Conservation (phyloP, 2,888 invertebrate species). For the Drosophila percnosoma region DNA sequence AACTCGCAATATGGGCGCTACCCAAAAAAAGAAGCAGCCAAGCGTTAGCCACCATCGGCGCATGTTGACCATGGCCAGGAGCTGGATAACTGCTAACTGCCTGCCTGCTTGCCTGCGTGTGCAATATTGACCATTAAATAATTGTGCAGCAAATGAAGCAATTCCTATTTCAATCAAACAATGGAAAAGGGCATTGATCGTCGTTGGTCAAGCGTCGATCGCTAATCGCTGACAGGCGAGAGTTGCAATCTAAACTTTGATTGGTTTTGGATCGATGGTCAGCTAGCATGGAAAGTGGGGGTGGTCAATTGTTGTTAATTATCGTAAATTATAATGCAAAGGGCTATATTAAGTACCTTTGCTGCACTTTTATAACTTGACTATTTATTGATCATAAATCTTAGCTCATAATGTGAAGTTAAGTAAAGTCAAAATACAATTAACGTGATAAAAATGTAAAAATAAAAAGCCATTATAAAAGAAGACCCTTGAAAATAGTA, state of each 20-base stretch:
- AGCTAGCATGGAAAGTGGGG: slow-evolving; percentile 48
- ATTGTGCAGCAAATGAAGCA: slow-evolving; percentile 52
- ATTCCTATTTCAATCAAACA: slow-evolving; percentile 33
- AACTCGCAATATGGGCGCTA: slow-evolving; percentile 43
- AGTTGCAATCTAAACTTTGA: slow-evolving; percentile 40
- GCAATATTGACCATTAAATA: slow-evolving; percentile 42
- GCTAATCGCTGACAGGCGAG: slow-evolving; percentile 53
- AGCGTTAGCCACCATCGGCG: slow-evolving; percentile 52
- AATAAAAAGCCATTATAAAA: background rate
- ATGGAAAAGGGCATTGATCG: slow-evolving; percentile 68
- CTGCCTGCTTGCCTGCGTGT: background rate
- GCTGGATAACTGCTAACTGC: slow-evolving; percentile 9
- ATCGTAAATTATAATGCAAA: background rate
- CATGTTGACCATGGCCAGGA: slow-evolving; percentile 64
- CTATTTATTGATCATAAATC: slow-evolving; percentile 4
- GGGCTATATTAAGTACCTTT: background rate
- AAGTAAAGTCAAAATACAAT: background rate
- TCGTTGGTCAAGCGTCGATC: slow-evolving; percentile 19
- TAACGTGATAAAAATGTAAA: background rate
- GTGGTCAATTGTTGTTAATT: slow-evolving; percentile 15
- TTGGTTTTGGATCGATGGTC: slow-evolving; percentile 39
- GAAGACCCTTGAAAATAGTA: background rate
- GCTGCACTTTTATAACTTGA: slow-evolving; percentile 1
- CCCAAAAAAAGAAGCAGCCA: slow-evolving; percentile 52
- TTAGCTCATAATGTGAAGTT: background rate